Conservation (phyloP, 2,888 invertebrate species). For the Hirtodrosophila alboralis region DNA sequence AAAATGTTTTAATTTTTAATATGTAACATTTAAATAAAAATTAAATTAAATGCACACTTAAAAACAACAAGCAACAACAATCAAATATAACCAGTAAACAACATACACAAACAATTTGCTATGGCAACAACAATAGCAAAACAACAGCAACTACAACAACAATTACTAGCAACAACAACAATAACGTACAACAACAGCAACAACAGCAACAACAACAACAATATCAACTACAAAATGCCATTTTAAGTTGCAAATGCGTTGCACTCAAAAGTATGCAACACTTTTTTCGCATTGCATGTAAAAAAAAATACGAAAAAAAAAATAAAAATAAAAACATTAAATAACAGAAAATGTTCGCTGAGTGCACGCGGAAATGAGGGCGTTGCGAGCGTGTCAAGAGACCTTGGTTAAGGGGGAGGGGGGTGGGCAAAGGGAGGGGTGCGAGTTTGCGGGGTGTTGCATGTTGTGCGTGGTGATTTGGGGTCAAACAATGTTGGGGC, state of each 20-base stretch:
- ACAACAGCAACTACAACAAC: conserved; percentile 11
- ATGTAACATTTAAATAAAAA: conserved; percentile 59
- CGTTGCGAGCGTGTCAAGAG: conserved; percentile 17
- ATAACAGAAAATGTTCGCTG: conserved; percentile 16
- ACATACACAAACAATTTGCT: conserved; percentile 30
- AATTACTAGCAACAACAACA: conserved; percentile 46
- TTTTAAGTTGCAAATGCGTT: conserved; percentile 70
- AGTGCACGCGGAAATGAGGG: conserved; percentile 43
- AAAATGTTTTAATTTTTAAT: conserved; percentile 44
- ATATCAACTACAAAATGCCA: conserved; percentile 55
- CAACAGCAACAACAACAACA: conserved; percentile 13
- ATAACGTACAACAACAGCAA: too few species aligned
- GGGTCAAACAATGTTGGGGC: conserved; percentile 51
- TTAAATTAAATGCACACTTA: conserved; percentile 71
- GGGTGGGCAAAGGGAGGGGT: too few species aligned
- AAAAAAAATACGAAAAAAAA: conserved; percentile 11
- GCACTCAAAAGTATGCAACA: conserved; percentile 71
- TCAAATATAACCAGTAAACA: neutral
- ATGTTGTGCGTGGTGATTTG: conserved; percentile 25
- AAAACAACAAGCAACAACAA: conserved; percentile 31
- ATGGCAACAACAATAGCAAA: conserved; percentile 28
- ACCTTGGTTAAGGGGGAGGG: conserved; percentile 2
- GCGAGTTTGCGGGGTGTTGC: too few species aligned
- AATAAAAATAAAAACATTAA: conserved; percentile 4
- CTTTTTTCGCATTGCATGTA: conserved; percentile 42